These are phyloP conservation scores for Zoanthus sociatus DNA, from an alignment of 92 coral and sea anemone species.

Conservation along the genomic window DNA sequence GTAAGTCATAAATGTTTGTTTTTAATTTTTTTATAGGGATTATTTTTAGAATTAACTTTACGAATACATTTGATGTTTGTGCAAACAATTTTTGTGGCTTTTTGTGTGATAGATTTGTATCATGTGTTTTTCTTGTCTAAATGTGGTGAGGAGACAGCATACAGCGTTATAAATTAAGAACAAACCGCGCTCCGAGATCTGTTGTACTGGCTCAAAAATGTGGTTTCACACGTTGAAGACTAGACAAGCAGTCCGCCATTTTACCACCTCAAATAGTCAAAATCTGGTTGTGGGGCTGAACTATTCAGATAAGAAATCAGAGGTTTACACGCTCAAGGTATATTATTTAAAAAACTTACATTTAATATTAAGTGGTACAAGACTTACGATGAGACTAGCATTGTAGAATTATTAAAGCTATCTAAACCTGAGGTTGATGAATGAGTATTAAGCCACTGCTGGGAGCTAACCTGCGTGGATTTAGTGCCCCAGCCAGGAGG, in stretches of 20 bases:
- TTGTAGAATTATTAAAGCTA: no score
- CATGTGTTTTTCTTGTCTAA: not conserved
- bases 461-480: no score
- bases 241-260: constrained; percentile 77
- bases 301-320: constrained; percentile 90
- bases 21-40: not conserved
- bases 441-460: no score
- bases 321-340: constrained; percentile 87
- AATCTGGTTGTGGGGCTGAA: constrained; percentile 76
- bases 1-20: not conserved
- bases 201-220: constrained; percentile 54
- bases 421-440: no score
- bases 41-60: not conserved
- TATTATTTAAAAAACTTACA: not conserved
- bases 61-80: not conserved
- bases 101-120: not conserved
- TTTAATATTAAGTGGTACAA: no score
- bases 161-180: not conserved
- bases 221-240: constrained; percentile 97
- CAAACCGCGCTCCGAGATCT: not conserved
- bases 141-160: not conserved
- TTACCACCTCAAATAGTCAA: constrained; percentile 74
- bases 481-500: no score
- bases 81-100: not conserved
- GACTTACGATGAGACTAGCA: no score